Conservation (phyloP, 2,113 vertebrate genomes). For the Pseudorhombus dupliciocellatus region DNA sequence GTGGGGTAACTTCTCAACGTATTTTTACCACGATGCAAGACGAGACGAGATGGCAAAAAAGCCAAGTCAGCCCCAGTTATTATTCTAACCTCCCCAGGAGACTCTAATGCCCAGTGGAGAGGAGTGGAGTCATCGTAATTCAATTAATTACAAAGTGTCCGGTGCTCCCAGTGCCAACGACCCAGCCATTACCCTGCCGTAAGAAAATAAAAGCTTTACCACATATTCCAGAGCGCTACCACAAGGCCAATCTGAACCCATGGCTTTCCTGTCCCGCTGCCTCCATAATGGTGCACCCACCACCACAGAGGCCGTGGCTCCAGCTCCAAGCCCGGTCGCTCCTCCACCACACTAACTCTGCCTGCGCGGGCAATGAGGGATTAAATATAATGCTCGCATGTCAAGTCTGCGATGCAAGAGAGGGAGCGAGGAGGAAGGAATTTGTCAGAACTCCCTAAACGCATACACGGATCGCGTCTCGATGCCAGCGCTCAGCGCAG, state of each 20-base stretch:
- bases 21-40: slow-evolving; percentile 18
- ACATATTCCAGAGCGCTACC: slow-evolving; percentile 57
- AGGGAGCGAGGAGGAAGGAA: slow-evolving; percentile 76
- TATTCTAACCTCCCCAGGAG: slow-evolving; percentile 7
- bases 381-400: slow-evolving; percentile 78
- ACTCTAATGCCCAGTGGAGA: slow-evolving; percentile 23
- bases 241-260: slow-evolving; percentile 54
- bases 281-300: slow-evolving; percentile 62
- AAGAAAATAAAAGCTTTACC: slow-evolving; percentile 61
- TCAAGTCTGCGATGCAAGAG: slow-evolving; percentile 67
- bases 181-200: slow-evolving; percentile 33
- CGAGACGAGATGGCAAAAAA: slow-evolving; percentile 15
- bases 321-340: slow-evolving; percentile 52
- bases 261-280: slow-evolving; percentile 41
- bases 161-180: slow-evolving; percentile 48
- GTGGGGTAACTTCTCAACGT: slow-evolving; percentile 9
- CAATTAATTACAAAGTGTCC: slow-evolving; percentile 63
- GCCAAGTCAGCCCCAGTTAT: neutral
- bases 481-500: slow-evolving; percentile 67
- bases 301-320: slow-evolving; percentile 61
- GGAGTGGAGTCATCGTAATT: slow-evolving; percentile 36
- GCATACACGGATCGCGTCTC: slow-evolving; percentile 64
- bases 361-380: slow-evolving; percentile 60
- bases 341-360: slow-evolving; percentile 55
- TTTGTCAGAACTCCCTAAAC: slow-evolving; percentile 82